These are phyloP conservation scores for Hemistola chrysoprasaria DNA, from an alignment of 2,888 invertebrate species.

Conservation along the genomic window DNA sequence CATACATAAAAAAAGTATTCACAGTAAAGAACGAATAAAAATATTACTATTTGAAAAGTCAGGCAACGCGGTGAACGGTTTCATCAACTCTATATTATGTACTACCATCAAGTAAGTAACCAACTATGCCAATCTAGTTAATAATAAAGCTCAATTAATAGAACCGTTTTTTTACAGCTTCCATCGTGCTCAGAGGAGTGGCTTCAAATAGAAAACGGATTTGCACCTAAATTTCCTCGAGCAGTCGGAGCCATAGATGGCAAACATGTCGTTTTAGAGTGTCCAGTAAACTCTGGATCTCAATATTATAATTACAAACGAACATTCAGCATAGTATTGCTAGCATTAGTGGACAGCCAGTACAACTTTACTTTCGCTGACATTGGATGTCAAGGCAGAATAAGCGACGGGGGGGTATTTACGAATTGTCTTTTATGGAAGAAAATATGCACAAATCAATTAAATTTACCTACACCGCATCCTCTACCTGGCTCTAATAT, in stretches of 20 bases:
- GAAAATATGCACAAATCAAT: conserved; percentile 22
- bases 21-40: too few species aligned
- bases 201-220: conserved; percentile 7
- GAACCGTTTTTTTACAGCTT: too few species aligned
- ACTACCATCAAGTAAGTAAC: too few species aligned
- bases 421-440: conserved; percentile 26
- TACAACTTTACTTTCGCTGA: conserved; percentile 41
- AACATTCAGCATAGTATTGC: conserved; percentile 19
- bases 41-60: too few species aligned
- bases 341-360: conserved; percentile 22
- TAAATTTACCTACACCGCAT: conserved; percentile 29
- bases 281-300: conserved; percentile 6
- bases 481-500: conserved; percentile 26
- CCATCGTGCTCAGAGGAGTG: too few species aligned
- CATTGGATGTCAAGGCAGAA: conserved; percentile 39
- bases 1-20: too few species aligned
- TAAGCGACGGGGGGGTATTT: conserved; percentile 28
- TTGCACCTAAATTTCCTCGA: conserved; percentile 12
- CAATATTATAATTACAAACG: conserved; percentile 24
- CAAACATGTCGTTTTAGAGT: conserved; percentile 13
- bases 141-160: too few species aligned
- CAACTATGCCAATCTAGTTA: too few species aligned
- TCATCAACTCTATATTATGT: too few species aligned
- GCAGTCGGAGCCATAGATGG: conserved; percentile 12
- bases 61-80: too few species aligned